Percentiles rank a stretch among this genome's conserved stretches.
Evolutionary conservation across 2,888 invertebrate genomes (phyloP).

Genomic region (Caenorhabditis sp.): DNA sequence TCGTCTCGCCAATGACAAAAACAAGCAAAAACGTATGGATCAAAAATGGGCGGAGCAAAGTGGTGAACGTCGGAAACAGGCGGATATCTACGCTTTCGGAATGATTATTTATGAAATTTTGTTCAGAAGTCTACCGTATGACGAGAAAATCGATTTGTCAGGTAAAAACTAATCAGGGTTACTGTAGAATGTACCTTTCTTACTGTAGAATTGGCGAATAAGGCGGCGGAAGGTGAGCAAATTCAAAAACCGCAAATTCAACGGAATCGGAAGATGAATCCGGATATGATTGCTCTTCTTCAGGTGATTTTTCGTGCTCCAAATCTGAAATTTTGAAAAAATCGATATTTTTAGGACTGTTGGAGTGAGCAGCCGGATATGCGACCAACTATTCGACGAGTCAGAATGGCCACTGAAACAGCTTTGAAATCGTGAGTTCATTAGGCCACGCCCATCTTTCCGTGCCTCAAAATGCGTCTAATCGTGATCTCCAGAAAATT

Average conservation of each 20-base stretch:
- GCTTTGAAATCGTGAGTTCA: conserved; percentile 47
- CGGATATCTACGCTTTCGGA: conserved; percentile 55
- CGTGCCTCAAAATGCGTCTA: too few relatives aligned
- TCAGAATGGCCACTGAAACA: conserved; percentile 58
- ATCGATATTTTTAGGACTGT: conserved; percentile 50
- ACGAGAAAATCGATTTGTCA: conserved; percentile 42
- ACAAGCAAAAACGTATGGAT: conserved; percentile 40
- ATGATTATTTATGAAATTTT: conserved; percentile 59
- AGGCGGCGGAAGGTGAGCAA: conserved; percentile 50
- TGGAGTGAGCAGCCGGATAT: conserved; percentile 54
- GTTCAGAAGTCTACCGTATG: conserved; percentile 61
- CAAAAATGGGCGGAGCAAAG: conserved; percentile 43
- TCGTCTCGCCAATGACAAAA: conserved; percentile 39
- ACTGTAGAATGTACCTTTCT: neutral
- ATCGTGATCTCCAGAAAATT: neutral
- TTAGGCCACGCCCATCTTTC: neutral
- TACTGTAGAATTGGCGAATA: conserved; percentile 46
- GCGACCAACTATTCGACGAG: conserved; percentile 59
- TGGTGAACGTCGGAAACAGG: conserved; percentile 23
- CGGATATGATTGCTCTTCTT: conserved; percentile 51
- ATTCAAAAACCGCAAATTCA: conserved; percentile 47
- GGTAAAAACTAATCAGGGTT: conserved; percentile 12
- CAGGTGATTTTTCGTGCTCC: conserved; percentile 42
- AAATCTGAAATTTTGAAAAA: too few relatives aligned
- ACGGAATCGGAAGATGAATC: conserved; percentile 41